Conservation (phyloP, 2,888 invertebrate genomes). For the Ellobium chinense region DNA sequence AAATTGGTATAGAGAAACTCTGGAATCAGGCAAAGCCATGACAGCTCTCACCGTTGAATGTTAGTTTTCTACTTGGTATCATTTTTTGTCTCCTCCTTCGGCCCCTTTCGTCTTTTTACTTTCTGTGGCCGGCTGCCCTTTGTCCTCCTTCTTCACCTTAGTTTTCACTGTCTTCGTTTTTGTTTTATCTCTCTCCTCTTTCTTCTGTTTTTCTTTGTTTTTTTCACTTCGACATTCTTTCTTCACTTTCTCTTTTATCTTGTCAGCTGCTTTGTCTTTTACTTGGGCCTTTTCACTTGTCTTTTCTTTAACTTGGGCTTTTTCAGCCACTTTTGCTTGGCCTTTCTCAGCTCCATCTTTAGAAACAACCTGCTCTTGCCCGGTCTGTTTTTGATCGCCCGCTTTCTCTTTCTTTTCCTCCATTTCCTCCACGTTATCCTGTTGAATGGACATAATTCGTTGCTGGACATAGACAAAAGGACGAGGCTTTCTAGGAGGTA, state of each 20-base stretch:
- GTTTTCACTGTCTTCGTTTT: background rate
- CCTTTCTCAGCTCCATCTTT: conserved; percentile 22
- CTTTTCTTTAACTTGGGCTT: background rate
- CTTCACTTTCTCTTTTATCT: conserved; percentile 29
- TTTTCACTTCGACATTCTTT: too few relatives aligned
- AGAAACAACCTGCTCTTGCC: background rate
- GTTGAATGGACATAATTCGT: conserved; percentile 69
- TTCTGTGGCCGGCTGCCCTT: background rate
- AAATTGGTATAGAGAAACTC: too few relatives aligned
- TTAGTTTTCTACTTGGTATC: too few relatives aligned
- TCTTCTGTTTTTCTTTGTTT: conserved; percentile 20
- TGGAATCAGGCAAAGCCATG: too few relatives aligned
- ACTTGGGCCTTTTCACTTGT: conserved; percentile 20
- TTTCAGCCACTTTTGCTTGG: conserved; percentile 1
- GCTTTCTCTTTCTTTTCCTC: conserved; percentile 46
- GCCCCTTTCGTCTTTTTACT: background rate
- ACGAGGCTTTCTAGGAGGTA: conserved; percentile 59
- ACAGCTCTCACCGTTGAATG: too few relatives aligned
- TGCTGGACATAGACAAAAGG: conserved; percentile 71
- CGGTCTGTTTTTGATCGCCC: conserved; percentile 23
- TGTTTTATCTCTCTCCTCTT: conserved; percentile 8
- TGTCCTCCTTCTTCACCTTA: conserved; percentile 11
- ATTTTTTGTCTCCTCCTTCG: background rate
- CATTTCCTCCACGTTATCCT: conserved; percentile 59
- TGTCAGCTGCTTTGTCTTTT: background rate